These are phyloP conservation scores for Macrosteles quadrilineatus DNA, from an alignment of 1,140 invertebrate genomes.

Conservation along the genomic window DNA sequence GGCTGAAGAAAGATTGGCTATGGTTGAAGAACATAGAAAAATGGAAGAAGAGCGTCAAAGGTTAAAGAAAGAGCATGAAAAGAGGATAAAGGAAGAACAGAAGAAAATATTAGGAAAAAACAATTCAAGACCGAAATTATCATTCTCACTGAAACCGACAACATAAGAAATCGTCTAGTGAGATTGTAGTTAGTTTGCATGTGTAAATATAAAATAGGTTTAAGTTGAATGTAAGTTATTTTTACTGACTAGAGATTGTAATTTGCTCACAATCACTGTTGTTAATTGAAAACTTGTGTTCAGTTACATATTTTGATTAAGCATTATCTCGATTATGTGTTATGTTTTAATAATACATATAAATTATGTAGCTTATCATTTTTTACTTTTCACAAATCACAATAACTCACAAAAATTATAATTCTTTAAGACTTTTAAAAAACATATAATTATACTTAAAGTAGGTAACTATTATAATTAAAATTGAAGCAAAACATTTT, in stretches of 20 bases:
- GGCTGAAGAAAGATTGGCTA: constrained; percentile 94
- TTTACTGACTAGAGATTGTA: no score
- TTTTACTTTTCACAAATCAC: no score
- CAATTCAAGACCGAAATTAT: constrained; percentile 93
- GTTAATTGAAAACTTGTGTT: no score
- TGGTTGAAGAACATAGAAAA: constrained; percentile 94
- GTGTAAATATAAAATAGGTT: no score
- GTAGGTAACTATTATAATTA: no score
- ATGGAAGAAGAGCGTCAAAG: constrained; percentile 94
- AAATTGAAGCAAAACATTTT: no score
- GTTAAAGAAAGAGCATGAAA: constrained; percentile 90
- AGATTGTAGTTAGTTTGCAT: neutral
- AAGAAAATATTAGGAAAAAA: constrained; percentile 97
- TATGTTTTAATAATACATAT: constrained; percentile 15
- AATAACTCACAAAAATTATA: no score
- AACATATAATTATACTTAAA: no score
- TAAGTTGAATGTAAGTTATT: no score
- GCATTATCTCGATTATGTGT: neutral
- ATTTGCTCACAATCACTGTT: no score
- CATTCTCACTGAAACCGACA: constrained; percentile 81
- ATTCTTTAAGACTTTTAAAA: no score
- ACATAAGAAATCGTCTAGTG: neutral
- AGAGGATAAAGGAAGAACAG: constrained; percentile 90
- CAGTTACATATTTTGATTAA: no score
- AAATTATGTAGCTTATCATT: neutral